A percentile compares a stretch with the other conserved stretches of the same genome.
Evolutionary conservation across 2,797 vertebrate species (phyloP).

Genomic region (Clamator glandarius): DNA sequence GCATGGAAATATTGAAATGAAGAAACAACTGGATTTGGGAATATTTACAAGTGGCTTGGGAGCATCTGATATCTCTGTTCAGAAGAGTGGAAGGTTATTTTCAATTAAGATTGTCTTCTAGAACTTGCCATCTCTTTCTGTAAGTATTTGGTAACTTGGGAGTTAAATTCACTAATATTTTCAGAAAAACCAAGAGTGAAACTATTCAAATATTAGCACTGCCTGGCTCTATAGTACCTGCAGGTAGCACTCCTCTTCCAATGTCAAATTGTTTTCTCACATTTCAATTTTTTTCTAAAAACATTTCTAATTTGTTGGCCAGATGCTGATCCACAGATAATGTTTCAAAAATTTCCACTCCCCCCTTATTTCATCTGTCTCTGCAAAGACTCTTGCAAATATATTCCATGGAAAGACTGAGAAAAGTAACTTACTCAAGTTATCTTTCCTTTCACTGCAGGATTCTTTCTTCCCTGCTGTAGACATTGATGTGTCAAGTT

Average conservation of each 20-base stretch:
- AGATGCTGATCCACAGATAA: neutral
- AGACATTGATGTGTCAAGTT: neutral
- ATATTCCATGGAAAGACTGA: neutral
- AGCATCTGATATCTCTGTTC: accelerated
- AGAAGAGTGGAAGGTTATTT: neutral
- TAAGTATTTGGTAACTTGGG: neutral
- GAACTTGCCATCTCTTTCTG: neutral
- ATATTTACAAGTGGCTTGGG: neutral
- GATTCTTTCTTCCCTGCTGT: neutral
- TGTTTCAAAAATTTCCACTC: neutral
- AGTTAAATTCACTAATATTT: neutral
- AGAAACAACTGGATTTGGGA: neutral
- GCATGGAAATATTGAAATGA: neutral
- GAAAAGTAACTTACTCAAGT: neutral
- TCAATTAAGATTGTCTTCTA: neutral
- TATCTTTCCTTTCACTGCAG: neutral
- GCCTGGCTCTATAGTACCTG: neutral
- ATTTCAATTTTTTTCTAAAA: neutral
- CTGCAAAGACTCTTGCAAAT: neutral
- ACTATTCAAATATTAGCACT: neutral
- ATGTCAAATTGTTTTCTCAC: neutral
- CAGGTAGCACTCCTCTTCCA: neutral
- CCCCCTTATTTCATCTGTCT: neutral
- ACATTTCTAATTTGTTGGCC: neutral
- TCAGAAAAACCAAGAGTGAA: neutral